Conservation (phyloP, 2,113 vertebrate species). For the Equus przewalskii region DNA sequence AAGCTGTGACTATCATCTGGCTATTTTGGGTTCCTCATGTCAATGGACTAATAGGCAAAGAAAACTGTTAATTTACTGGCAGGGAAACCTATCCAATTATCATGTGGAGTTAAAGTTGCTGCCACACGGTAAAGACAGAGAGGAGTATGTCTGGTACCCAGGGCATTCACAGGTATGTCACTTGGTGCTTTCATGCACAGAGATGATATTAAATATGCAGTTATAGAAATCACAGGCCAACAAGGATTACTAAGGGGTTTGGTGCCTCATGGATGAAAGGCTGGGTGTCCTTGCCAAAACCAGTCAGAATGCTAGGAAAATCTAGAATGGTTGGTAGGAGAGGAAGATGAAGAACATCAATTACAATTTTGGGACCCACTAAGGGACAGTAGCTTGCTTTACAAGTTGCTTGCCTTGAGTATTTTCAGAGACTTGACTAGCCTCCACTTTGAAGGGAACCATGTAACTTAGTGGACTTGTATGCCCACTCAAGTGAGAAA, state of each 20-base stretch:
- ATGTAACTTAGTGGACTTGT: background rate
- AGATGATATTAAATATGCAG: constrained; percentile 14
- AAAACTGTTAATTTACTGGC: background rate
- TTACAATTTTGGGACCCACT: background rate
- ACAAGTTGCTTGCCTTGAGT: background rate
- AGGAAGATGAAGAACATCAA: background rate
- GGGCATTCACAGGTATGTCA: background rate
- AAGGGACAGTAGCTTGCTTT: background rate
- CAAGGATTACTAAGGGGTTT: background rate
- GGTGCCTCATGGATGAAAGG: background rate
- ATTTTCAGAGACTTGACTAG: background rate
- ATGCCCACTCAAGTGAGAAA: background rate
- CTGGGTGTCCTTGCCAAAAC: background rate
- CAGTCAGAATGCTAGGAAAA: background rate
- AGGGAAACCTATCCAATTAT: background rate
- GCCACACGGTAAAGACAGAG: background rate
- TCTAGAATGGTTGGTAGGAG: background rate
- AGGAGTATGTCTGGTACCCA: background rate
- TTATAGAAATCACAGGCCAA: background rate
- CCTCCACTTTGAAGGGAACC: background rate
- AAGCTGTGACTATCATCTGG: background rate
- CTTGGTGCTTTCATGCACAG: background rate
- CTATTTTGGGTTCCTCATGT: background rate
- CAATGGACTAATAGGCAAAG: background rate
- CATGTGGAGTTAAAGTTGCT: background rate